Percentiles rank a stretch among this genome's conserved stretches.
These are phyloP conservation scores for Lamprotornis superbus DNA, from an alignment of 2,113 vertebrate species.

Conservation along the genomic window DNA sequence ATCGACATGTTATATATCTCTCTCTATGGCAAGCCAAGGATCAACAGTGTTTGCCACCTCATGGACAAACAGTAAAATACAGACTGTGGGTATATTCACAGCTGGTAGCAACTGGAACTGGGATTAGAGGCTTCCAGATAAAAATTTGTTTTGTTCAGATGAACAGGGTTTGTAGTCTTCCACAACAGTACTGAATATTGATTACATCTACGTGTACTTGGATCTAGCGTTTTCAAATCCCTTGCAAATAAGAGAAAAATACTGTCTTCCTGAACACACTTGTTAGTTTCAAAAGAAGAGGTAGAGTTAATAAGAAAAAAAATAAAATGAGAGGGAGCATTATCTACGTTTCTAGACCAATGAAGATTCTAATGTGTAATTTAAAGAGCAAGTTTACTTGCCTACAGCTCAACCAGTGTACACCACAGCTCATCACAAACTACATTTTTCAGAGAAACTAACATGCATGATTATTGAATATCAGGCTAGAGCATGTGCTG, in stretches of 20 bases:
- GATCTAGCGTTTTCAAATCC: neutral
- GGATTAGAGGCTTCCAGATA: neutral
- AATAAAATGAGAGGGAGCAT: neutral
- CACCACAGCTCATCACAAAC: neutral
- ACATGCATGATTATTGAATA: neutral
- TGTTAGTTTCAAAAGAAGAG: neutral
- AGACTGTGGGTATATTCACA: neutral
- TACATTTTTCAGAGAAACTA: neutral
- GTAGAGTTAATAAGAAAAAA: neutral
- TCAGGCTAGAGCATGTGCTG: neutral
- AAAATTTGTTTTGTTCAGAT: neutral
- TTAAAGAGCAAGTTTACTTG: neutral
- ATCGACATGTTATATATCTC: neutral
- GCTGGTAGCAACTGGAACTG: neutral
- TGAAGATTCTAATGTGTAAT: neutral
- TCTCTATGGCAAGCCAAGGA: neutral
- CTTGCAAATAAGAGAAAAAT: neutral
- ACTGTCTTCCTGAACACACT: neutral
- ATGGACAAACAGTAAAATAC: conserved; percentile 16
- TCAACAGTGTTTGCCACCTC: conserved; percentile 21
- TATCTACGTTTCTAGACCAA: neutral
- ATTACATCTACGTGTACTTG: neutral
- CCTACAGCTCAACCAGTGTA: neutral
- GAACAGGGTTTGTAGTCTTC: neutral
- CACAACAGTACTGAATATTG: neutral